Evolutionary conservation across 2,113 vertebrate species (phyloP), one percentile per base, ranked within the genome.

Genomic region (Grantiella picta): DNA sequence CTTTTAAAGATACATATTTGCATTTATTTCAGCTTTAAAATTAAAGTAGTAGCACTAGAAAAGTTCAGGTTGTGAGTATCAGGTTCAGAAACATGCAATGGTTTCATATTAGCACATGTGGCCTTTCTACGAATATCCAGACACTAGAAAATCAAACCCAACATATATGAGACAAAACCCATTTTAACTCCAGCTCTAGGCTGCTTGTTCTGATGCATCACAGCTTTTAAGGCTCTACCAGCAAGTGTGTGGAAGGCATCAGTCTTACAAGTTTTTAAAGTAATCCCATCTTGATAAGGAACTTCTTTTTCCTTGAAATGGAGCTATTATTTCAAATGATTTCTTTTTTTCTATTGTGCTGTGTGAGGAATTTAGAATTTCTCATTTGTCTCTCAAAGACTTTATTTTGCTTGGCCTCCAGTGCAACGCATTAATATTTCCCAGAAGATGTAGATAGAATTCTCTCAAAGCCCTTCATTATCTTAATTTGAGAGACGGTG

Each of bases 381-480:
- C 52, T 73, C 19, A 11, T 35, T 54, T 71, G 27, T 45, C 11
- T 75, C 35, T 84, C 45, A 24, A 35, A 69, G n/a, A 5, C 12
- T 77, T 77, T 69, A 13, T 11, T 65, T 77, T 87, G n/a, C 44
- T 83, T 93, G 95, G 53, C 76, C 82, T 53, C 85, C 89, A 69
- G 35, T 88, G 64, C 79, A 15, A 15, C 64, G 52, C 83, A 33
- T 82, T 69, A 25, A 17, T 84, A 72, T 96, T 97, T 95, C 96
- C 82, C 96, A 96, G 87, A 91, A 95, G 70, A 86, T 73, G 64
- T 24, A 86, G 85, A 84, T 36, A 90, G 77, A 73, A 18, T 72
- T 87, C 83, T 83, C 90, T 85, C 63, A 77, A 94, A 97, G 85
- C 86, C 75, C 56, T 96, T 95, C 79, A 85, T 91, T 97, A 88